Conservation (phyloP, 2,113 vertebrate genomes). For the Spea bombifrons region DNA sequence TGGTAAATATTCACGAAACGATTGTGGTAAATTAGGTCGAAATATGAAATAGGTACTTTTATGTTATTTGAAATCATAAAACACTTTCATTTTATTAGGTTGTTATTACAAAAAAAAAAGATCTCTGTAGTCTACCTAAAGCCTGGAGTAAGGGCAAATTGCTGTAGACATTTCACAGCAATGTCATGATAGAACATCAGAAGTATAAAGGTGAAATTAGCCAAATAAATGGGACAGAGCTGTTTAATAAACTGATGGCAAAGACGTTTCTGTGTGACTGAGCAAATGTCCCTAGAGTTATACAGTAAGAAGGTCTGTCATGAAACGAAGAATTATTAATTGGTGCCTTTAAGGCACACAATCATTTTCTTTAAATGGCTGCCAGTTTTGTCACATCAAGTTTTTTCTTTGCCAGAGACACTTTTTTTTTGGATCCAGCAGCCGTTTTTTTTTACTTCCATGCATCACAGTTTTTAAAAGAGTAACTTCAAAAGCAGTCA, state of each 20-base stretch:
- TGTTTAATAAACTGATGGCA: not conserved
- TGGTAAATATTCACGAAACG: not conserved
- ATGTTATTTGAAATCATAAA: not conserved
- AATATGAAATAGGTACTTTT: not conserved
- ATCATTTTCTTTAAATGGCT: slow-evolving; percentile 39
- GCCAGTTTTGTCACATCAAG: slow-evolving; percentile 23
- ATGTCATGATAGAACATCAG: not conserved
- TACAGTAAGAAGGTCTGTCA: slow-evolving; percentile 28
- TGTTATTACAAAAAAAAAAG: not conserved
- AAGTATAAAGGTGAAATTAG: slow-evolving; percentile 5
- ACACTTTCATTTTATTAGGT: not conserved
- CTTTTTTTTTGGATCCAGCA: slow-evolving; percentile 19
- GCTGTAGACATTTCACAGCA: not conserved
- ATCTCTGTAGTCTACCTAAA: not conserved
- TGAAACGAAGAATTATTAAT: slow-evolving; percentile 41
- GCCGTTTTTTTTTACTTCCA: slow-evolving; percentile 8
- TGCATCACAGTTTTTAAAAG: slow-evolving; percentile 26
- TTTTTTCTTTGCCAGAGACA: slow-evolving; percentile 34
- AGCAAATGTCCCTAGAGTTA: slow-evolving; percentile 29
- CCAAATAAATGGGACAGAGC: not conserved
- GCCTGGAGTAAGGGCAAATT: too few relatives aligned
- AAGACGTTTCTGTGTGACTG: not conserved
- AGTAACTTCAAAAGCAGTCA: slow-evolving; percentile 20
- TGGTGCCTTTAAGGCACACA: slow-evolving; percentile 40
- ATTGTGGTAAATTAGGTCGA: not conserved